phyloP scores from a whole-genome alignment of 2,888 invertebrate species.

The Latheticus oryzae region DNA sequence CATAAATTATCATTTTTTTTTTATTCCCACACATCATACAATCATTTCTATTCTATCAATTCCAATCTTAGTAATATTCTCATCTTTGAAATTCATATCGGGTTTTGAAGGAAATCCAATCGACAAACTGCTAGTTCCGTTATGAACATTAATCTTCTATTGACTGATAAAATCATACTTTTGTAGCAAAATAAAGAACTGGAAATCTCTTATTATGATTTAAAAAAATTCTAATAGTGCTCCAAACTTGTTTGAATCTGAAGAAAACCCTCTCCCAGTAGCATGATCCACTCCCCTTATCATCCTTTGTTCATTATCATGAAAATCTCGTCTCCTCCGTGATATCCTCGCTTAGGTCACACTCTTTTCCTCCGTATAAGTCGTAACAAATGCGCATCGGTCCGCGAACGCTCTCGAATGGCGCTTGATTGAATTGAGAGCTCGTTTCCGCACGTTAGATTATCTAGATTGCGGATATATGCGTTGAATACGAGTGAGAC shows the following conservation, averaged over 20 bases:
- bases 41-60: slow-evolving; percentile 34
- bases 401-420: slow-evolving; percentile 55
- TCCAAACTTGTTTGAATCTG: too few species aligned
- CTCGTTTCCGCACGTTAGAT: slow-evolving; percentile 61
- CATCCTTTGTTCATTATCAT: too few species aligned
- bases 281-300: too few species aligned
- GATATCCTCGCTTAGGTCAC: too few species aligned
- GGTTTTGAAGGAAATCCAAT: slow-evolving; percentile 11
- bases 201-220: too few species aligned
- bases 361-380: not conserved
- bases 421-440: slow-evolving; percentile 61
- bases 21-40: too few species aligned
- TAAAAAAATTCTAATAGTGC: too few species aligned
- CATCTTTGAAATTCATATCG: slow-evolving; percentile 1
- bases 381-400: slow-evolving; percentile 56
- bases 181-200: slow-evolving; percentile 51
- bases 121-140: slow-evolving; percentile 9
- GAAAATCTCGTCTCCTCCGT: too few species aligned
- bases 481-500: slow-evolving; percentile 47
- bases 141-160: slow-evolving; percentile 35
- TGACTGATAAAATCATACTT: slow-evolving; percentile 10
- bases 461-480: slow-evolving; percentile 57
- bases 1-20: too few species aligned
- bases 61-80: slow-evolving; percentile 45
- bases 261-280: too few species aligned